These are phyloP conservation scores for Nephrotoma flavescens DNA, from an alignment of 2,888 invertebrate genomes.

Conservation along the genomic window DNA sequence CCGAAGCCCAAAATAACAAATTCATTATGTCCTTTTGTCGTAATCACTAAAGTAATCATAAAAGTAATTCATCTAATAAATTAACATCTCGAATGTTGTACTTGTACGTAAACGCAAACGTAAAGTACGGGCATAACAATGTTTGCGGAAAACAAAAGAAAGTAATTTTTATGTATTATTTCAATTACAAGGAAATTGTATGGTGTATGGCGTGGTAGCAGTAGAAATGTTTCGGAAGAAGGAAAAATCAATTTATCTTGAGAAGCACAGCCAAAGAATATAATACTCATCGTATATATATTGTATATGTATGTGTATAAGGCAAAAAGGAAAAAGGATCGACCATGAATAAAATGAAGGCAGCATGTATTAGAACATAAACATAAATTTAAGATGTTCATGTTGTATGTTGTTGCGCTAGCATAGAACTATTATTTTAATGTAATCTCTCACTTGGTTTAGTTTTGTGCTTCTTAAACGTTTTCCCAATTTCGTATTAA, in stretches of 20 bases:
- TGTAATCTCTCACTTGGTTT: not conserved
- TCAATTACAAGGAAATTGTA: not conserved
- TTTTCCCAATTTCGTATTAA: not conserved
- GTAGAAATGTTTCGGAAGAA: not conserved
- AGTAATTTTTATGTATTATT: not conserved
- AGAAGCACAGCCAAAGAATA: not conserved
- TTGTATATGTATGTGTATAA: no score
- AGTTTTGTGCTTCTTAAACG: not conserved
- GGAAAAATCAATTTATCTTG: not conserved
- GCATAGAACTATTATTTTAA: not conserved
- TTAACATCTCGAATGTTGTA: not conserved
- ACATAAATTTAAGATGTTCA: not conserved
- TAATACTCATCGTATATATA: no score
- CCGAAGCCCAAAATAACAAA: not conserved
- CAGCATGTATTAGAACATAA: not conserved
- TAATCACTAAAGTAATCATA: not conserved
- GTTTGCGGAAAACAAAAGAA: not conserved
- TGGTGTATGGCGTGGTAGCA: not conserved
- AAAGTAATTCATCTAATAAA: not conserved
- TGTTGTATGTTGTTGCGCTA: not conserved
- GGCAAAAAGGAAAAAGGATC: not conserved
- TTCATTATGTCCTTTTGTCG: not conserved
- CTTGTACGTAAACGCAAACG: no score
- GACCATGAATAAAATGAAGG: not conserved
- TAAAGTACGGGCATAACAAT: not conserved